Percentiles rank a stretch among this genome's conserved stretches.
phyloP scores from a whole-genome alignment of 2,888 invertebrate genomes.

The Cremastinae sp. region DNA sequence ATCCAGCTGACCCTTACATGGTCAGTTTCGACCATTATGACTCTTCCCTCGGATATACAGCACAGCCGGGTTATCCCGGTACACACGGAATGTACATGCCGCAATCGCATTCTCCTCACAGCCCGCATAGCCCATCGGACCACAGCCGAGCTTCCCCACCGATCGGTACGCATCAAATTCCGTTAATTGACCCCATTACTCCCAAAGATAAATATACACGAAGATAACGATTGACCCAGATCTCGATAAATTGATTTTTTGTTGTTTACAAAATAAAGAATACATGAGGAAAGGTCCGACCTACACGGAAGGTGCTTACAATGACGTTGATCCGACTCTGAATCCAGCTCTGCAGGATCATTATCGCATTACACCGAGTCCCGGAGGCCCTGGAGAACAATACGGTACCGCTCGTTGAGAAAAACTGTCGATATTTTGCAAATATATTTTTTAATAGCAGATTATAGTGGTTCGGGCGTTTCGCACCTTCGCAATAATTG shows the following conservation, averaged over 20 bases:
- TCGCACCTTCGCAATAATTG: too few relatives aligned
- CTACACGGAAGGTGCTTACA: constrained; percentile 84
- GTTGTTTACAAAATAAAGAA: constrained; percentile 72
- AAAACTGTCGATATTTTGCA: too few relatives aligned
- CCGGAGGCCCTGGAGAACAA: constrained; percentile 84
- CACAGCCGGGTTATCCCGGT: constrained; percentile 78
- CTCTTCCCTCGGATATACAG: constrained; percentile 78
- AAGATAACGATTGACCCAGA: too few relatives aligned
- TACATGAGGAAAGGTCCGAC: constrained; percentile 82
- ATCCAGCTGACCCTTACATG: constrained; percentile 79
- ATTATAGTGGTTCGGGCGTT: too few relatives aligned
- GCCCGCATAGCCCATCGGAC: constrained; percentile 79
- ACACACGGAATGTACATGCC: constrained; percentile 78
- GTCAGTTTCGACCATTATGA: constrained; percentile 81
- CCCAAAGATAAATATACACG: too few relatives aligned
- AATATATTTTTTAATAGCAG: too few relatives aligned
- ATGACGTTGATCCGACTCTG: constrained; percentile 83
- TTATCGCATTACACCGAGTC: constrained; percentile 86
- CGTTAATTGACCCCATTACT: background rate
- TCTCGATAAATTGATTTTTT: background rate
- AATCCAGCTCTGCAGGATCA: constrained; percentile 80
- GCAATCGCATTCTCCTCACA: constrained; percentile 73
- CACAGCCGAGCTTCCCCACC: constrained; percentile 79
- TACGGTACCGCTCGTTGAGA: constrained; percentile 79
- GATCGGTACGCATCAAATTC: constrained; percentile 73